Conservation (phyloP, 2,797 vertebrate species). For the Todus mexicanus region DNA sequence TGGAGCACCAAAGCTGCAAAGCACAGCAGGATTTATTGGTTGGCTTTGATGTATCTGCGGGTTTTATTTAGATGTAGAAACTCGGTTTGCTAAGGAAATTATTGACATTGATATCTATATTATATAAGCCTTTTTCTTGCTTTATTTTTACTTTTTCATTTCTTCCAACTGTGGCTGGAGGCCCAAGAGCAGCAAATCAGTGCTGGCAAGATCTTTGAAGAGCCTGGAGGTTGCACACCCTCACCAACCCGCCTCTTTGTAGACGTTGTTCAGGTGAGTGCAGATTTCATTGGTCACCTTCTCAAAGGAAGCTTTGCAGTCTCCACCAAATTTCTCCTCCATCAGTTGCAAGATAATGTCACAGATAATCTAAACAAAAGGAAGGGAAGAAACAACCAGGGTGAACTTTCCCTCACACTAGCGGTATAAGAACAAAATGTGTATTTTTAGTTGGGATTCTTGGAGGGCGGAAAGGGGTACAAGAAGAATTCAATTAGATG, state of each 20-base stretch:
- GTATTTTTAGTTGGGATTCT: background rate
- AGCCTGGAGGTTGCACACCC: background rate
- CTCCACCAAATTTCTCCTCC: slow-evolving; percentile 61
- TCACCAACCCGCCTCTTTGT: slow-evolving; percentile 60
- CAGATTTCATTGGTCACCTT: slow-evolving; percentile 65
- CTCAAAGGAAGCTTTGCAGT: slow-evolving; percentile 61
- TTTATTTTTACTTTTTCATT: background rate
- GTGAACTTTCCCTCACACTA: background rate
- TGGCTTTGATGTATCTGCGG: background rate
- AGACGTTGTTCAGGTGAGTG: slow-evolving; percentile 31
- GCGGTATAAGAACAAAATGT: background rate
- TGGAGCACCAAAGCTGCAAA: background rate
- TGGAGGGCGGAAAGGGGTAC: background rate
- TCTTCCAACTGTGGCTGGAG: background rate
- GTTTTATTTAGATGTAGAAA: slow-evolving; percentile 10
- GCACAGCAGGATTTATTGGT: background rate
- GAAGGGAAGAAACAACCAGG: background rate
- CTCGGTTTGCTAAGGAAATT: slow-evolving; percentile 1
- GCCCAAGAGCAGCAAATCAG: background rate
- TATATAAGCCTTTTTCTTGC: background rate
- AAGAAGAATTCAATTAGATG: background rate
- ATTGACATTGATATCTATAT: background rate
- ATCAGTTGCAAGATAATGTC: slow-evolving; percentile 64
- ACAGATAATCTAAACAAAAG: slow-evolving; percentile 48
- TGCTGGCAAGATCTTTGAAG: background rate